Evolutionary conservation across 2,888 invertebrate genomes (phyloP), one percentile per base, ranked within the genome.

Genomic region (Bombyx huttoni): DNA sequence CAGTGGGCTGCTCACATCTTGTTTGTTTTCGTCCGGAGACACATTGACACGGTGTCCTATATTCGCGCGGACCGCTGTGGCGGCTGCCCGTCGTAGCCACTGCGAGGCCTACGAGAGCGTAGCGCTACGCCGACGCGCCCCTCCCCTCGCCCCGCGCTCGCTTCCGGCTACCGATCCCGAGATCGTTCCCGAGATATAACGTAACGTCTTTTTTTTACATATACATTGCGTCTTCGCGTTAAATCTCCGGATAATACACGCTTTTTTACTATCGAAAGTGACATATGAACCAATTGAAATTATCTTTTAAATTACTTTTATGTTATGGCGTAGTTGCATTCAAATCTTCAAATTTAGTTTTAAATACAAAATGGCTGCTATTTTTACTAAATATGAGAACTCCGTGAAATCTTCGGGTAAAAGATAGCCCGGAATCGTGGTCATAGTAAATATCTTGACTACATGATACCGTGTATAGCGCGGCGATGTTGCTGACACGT

Each of bases 71-170:
- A 61, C 65, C 73, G 73, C 66, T 69, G 67, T 73, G 75, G 73
- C 78, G 73, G 57, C 62, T 63, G 68, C 69, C 63, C 70, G 68
- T 65, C 77, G 82, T 80, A 80, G 81, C 77, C 80, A 81, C 81
- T 84, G 81, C 71, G 69, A 75, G 81, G 84, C 83, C 85, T 86
- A 86, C 84, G 81, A 73, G 65, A 64, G 63, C 79, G 78, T 78
- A 81, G 80, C 74, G 76, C 79, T 81, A 81, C 79, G 24, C 24
- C 24, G 81, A 70, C 74, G 73, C 69, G 73, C 65, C 67, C 70
- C 71, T 67, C 74, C 73, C 74, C 66, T 62, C 61, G 62, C 61
- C 50, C 60, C 74, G 62, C 61, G 53, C 60, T 59, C 69, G 72
- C 82, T 83, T 84, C 84, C 83, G 79, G 58, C 74, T 73, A 67